Conservation (phyloP, 2,113 vertebrate species). For the Rhinopomastus cyanomelas region DNA sequence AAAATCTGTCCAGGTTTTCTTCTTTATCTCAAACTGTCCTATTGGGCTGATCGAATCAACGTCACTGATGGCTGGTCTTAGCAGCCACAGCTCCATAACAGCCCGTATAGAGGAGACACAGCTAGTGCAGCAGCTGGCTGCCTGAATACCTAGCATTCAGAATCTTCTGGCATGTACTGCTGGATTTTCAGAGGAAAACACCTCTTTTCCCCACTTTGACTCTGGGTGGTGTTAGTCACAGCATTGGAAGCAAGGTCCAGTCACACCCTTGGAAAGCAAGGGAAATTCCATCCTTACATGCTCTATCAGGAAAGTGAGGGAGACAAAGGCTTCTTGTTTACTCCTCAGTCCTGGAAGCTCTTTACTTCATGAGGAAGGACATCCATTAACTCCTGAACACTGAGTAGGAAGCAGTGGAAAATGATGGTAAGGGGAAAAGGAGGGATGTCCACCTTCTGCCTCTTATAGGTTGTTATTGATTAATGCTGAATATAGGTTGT, state of each 20-base stretch:
- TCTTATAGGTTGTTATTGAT: background rate
- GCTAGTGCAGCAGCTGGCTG: background rate
- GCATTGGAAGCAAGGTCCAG: background rate
- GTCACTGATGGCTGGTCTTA: background rate
- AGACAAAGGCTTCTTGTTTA: background rate
- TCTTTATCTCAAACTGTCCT: background rate
- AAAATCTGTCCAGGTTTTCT: background rate
- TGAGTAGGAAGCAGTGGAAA: background rate
- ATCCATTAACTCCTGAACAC: background rate
- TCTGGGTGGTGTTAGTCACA: background rate
- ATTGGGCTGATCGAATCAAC: background rate
- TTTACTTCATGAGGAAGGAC: background rate
- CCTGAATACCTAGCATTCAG: background rate
- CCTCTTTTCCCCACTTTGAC: background rate
- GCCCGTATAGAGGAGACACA: background rate
- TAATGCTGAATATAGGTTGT: background rate
- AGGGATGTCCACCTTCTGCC: background rate
- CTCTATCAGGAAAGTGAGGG: background rate
- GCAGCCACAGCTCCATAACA: background rate
- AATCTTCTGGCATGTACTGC: background rate
- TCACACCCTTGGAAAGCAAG: background rate
- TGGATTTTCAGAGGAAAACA: background rate
- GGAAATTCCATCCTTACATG: background rate
- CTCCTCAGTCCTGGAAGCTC: background rate
- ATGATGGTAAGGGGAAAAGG: background rate